Evolutionary conservation across 2,113 vertebrate genomes (phyloP), one percentile per base, ranked within the genome.

Genomic region (Neofelis nebulosa): DNA sequence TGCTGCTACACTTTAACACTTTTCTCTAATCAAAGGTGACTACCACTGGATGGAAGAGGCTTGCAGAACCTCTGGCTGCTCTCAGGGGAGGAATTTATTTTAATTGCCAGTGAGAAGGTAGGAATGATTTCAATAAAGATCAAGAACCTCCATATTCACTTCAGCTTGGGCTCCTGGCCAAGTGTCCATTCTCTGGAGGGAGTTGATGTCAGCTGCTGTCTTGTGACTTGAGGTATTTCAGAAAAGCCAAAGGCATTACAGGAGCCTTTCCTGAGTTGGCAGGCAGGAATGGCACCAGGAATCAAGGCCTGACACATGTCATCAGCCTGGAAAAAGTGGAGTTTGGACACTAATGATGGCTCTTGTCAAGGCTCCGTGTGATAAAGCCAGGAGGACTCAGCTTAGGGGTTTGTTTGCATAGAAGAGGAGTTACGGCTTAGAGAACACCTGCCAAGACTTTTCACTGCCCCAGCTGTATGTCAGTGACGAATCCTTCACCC

Each of bases 311-410:
- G 97, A 94, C 83, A 96, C 29, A 21, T 97, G 76, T 96, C 96
- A 97, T 96, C 69, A 93, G 81, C 76, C 57, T 97, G 50, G 73
- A 73, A 91, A 97, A 92, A 73, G 48, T 95, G 38, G 74, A 89
- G 16, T 96, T 98, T 98, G 89, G 96, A 96, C 90, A 97, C 90
- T 97, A 96, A 96, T 98, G 92, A 95, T 97, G 87, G 38, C 48
- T 96, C 78, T 96, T 97, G 95, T 97, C 96, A 96, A 87, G 84
- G 14, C 29, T 78, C 45, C 74, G 33, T 95, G 15, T 96, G 92
- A 81, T 66, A 92, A 94, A 96, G 81, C n/a, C 61, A 76, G 45
- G 57, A 95, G 82, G 66, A 85, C 69, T 91, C 36, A 93, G 74
- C 25, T 85, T 68, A n/a, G 63, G 55, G 50, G 63, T 76, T 98